Percentiles rank a stretch among this genome's conserved stretches.
These are phyloP conservation scores for Psittacula echo DNA, from an alignment of 2,797 vertebrate genomes.

Conservation along the genomic window DNA sequence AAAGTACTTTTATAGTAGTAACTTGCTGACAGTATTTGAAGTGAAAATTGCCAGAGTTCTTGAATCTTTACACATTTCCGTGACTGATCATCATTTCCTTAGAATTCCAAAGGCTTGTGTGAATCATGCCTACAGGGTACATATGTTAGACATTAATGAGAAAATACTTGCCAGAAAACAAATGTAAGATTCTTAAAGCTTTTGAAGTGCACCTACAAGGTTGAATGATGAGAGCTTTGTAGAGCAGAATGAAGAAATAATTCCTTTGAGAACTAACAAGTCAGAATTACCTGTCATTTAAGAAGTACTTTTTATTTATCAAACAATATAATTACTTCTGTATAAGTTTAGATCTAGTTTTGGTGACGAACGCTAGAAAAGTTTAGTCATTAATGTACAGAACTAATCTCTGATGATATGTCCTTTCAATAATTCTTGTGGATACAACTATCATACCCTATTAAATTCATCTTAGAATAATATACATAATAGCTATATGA, in stretches of 20 bases:
- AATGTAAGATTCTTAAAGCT: conserved; percentile 65
- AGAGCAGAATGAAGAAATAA: background rate
- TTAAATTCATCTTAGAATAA: background rate
- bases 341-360: background rate
- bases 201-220: conserved; percentile 59
- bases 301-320: background rate
- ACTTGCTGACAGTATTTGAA: conserved; percentile 79
- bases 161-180: conserved; percentile 80
- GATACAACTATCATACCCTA: background rate
- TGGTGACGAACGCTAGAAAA: background rate
- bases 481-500: background rate
- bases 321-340: background rate
- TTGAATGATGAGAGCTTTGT: background rate
- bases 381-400: background rate
- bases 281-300: background rate
- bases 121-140: conserved; percentile 84
- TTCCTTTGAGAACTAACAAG: background rate
- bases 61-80: conserved; percentile 82
- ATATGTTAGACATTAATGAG: conserved; percentile 86
- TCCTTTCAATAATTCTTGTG: background rate
- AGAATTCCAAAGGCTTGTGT: conserved; percentile 81
- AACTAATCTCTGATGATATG: background rate
- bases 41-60: conserved; percentile 83
- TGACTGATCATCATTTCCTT: conserved; percentile 82
- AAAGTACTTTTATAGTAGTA: conserved; percentile 75